These are phyloP conservation scores for Gopherus evgoodei DNA, from an alignment of 2,113 vertebrate genomes.

Conservation along the genomic window DNA sequence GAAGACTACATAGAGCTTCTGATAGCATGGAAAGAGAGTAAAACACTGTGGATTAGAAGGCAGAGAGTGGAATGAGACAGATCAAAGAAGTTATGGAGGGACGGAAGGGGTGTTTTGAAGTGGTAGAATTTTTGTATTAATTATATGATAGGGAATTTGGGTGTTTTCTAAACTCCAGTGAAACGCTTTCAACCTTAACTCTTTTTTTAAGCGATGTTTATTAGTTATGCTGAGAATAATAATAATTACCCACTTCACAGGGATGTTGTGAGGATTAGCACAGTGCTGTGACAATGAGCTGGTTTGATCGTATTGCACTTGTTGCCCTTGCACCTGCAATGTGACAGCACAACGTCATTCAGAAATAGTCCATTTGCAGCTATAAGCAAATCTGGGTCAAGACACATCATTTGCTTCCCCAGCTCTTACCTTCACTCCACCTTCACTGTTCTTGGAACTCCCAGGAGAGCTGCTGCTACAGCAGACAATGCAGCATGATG, in stretches of 20 bases:
- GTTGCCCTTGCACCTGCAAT: not conserved
- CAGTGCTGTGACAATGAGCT: not conserved
- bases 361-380: not conserved
- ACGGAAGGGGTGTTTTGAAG: not conserved
- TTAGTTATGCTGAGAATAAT: not conserved
- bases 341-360: not conserved
- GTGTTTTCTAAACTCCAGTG: not conserved
- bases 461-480: not conserved
- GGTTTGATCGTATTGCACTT: not conserved
- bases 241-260: rapidly evolving
- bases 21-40: rapidly evolving
- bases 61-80: not conserved
- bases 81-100: not conserved
- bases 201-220: not conserved
- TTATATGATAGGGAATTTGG: not conserved
- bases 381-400: not conserved
- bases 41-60: not conserved
- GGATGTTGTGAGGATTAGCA: not conserved
- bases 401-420: not conserved
- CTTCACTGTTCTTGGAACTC: slow-evolving; percentile 2
- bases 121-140: not conserved
- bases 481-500: slow-evolving; percentile 5
- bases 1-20: not conserved
- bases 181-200: not conserved
- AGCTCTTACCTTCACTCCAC: not conserved